Evolutionary conservation across 2,888 invertebrate species (phyloP), one percentile per base, ranked within the genome.

Genomic region (Emmelina monodactyla): DNA sequence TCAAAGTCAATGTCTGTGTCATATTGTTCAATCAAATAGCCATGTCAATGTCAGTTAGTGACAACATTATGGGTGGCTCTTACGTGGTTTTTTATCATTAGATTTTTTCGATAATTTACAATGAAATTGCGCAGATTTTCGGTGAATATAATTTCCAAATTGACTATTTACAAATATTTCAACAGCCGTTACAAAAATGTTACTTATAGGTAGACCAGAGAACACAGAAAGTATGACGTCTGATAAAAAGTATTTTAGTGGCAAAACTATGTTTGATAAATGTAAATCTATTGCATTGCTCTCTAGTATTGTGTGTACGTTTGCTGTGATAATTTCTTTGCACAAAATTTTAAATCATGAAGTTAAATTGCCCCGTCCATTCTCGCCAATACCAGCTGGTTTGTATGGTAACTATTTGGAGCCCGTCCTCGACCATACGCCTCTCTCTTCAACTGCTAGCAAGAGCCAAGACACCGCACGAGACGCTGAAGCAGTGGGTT

Each of bases 401-500:
- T 50, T 78, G 19, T 69, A 76, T 36, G 73, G 75, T 5, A 75
- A 63, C 36, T 65, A 72, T 41, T 54, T 78, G 35, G 73, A 72
- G 39, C 52, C 67, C 10, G 55, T 73, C 25, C 47, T 53, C 0
- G 63, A 64, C 5, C 58, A 62, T n/a, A 50, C 50, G 22, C 49
- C 53, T 2, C 42, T 53, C 14, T 54, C 51, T 10, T 45, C 52
- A 4, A 33, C 47, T 11, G 42, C 50, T 2, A 65, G 53, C 41
- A 35, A 43, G 10, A 41, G 46, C 1, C 12, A 29, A 29, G 69
- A 76, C 34, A 59, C 50, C 33, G 65, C 64, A 10, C 50, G 64
- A 12, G 70, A 79, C 44, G 67, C 78, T 0, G 96, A 97, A 75
- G 94, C 95, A 0, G 78, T 92, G n/a, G 87, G 88, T 25, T 90